Base-by-base conservation (phyloP, 2,797 vertebrate species). In the Sorex maritimensis region DNA sequence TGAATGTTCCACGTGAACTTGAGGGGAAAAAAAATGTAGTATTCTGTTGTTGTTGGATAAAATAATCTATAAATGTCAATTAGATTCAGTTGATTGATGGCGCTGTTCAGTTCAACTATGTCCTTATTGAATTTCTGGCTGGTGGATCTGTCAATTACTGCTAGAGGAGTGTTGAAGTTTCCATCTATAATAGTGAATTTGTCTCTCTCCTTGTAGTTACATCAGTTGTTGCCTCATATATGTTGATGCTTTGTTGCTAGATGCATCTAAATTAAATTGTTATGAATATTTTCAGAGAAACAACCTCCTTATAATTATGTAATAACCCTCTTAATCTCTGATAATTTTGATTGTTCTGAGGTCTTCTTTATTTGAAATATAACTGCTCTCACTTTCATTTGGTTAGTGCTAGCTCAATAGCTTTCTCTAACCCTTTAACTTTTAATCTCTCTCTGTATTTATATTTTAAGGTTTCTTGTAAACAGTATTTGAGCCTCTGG, bases 61-160 rank as follows among this genome's bases (percentile, higher is more conserved):
- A 63, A 87, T 61, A 85, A 90, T 81, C 12, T 79, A 24, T 83
- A 92, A 72, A 58, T 58, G 28, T 77, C 79, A 90, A 74, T 78
- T 85, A 91, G 23, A 86, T 55, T 13, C 5, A 87, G 14, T 23
- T 91, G 81, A 91, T 38, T 74, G 75, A 86, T 24, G 46, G n/a
- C 68, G 2, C 26, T 77, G 5, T 73, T 34, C 65, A 65, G n/a
- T 74, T 91, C 41, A 72, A 55, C 58, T 74, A n/a, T 10, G 9
- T 74, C 46, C 79, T 93, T 69, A 44, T 52, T 77, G 55, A 81
- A 72, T 88, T 86, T 89, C 81, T 86, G 38, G 28, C 71, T 74
- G 26, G 26, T 81, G 7, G 8, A 44, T 79, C 24, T 73, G 5
- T 81, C 85, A 81, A 12, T 68, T 80, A 61, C 24, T 67, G 15